phyloP scores from a whole-genome alignment of 2,113 vertebrate species.

The Platysternon megacephalum region DNA sequence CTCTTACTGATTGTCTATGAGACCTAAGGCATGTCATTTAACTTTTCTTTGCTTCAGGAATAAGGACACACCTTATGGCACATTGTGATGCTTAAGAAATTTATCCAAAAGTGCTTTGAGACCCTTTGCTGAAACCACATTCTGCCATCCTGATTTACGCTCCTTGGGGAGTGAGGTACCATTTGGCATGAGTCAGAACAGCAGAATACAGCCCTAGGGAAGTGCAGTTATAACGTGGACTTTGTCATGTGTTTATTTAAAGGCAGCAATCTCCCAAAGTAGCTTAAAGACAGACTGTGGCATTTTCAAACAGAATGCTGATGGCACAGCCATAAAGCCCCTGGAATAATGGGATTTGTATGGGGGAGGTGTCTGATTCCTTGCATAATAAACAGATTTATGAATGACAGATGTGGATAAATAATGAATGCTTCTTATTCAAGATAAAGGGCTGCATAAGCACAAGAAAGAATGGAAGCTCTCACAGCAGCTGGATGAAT shows the following conservation, averaged over 20 bases:
- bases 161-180: background rate
- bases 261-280: background rate
- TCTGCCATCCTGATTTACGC: background rate
- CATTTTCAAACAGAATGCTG: slow-evolving; percentile 35
- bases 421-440: slow-evolving; percentile 42
- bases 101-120: background rate
- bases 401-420: slow-evolving; percentile 58
- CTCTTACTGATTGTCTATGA: background rate
- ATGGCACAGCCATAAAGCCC: background rate
- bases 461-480: background rate
- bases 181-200: rapidly evolving
- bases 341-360: slow-evolving; percentile 37
- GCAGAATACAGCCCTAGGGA: background rate
- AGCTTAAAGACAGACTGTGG: background rate
- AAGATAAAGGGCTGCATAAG: slow-evolving; percentile 9
- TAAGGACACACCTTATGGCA: background rate
- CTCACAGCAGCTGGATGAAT: slow-evolving; percentile 7
- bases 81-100: background rate
- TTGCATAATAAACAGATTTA: slow-evolving; percentile 65
- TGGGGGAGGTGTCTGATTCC: slow-evolving; percentile 23
- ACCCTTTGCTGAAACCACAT: background rate
- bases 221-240: background rate
- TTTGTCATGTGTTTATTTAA: background rate
- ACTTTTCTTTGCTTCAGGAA: background rate
- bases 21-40: background rate